Conservation (phyloP, 2,888 invertebrate species). For the Adineta ricciae region DNA sequence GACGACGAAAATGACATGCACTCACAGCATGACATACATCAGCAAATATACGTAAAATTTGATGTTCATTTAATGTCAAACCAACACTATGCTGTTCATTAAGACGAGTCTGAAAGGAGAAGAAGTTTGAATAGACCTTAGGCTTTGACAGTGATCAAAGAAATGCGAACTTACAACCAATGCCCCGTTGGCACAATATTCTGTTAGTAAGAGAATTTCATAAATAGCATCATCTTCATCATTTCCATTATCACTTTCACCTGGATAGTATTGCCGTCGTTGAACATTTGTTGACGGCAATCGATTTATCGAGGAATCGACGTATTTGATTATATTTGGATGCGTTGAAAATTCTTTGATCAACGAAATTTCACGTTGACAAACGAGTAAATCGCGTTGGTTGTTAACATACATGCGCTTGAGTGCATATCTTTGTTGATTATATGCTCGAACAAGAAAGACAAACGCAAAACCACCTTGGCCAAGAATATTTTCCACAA, state of each 20-base stretch:
- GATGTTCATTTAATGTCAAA: not conserved
- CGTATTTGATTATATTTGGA: conserved; percentile 26
- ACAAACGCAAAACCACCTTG: conserved; percentile 84
- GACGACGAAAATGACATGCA: conserved; percentile 74
- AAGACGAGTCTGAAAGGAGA: not conserved
- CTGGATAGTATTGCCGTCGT: conserved; percentile 42
- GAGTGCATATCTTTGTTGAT: conserved; percentile 63
- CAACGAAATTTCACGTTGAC: conserved; percentile 79
- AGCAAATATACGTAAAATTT: conserved; percentile 65
- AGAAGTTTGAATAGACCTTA: too few relatives aligned
- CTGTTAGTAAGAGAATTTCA: conserved; percentile 76
- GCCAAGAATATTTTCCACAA: conserved; percentile 10
- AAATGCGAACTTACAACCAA: conserved; percentile 54
- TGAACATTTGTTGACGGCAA: conserved; percentile 53
- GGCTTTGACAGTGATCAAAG: too few relatives aligned
- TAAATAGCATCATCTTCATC: conserved; percentile 70
- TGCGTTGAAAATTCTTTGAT: conserved; percentile 26
- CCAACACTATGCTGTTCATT: not conserved
- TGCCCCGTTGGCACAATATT: conserved; percentile 65
- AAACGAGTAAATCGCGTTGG: conserved; percentile 73
- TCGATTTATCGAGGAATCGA: conserved; percentile 29
- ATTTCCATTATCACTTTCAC: conserved; percentile 64
- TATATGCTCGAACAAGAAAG: conserved; percentile 67
- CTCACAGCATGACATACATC: conserved; percentile 82
- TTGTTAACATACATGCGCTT: conserved; percentile 86